Conservation (phyloP, 2,888 invertebrate species). For the Chesias legatella region DNA sequence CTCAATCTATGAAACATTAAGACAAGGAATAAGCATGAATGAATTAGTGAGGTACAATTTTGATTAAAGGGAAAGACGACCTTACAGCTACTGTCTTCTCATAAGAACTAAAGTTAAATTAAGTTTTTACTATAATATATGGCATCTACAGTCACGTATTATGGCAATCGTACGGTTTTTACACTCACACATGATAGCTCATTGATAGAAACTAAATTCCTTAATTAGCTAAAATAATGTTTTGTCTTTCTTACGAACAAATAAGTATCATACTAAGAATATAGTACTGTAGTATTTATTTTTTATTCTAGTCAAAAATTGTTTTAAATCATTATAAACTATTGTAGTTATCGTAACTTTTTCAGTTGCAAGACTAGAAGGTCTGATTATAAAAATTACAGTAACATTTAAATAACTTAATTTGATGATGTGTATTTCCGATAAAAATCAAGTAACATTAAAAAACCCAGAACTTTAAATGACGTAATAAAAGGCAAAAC, state of each 20-base stretch:
- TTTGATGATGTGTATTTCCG: neutral
- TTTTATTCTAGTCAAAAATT: too few relatives aligned
- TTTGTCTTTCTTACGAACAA: too few relatives aligned
- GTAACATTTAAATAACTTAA: slow-evolving; percentile 15
- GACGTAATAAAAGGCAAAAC: slow-evolving; percentile 13
- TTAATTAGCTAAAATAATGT: slow-evolving; percentile 1
- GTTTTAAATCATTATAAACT: too few relatives aligned
- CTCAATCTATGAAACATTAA: slow-evolving; percentile 36
- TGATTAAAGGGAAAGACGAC: slow-evolving; percentile 45
- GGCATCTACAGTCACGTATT: slow-evolving; percentile 70
- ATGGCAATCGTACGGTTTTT: slow-evolving; percentile 61
- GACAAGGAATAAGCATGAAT: slow-evolving; percentile 52
- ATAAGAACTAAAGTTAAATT: slow-evolving; percentile 49
- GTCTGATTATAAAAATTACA: slow-evolving; percentile 20
- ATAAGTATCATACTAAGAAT: too few relatives aligned
- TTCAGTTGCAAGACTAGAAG: slow-evolving; percentile 34
- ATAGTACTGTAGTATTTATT: too few relatives aligned
- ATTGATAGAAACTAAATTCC: slow-evolving; percentile 18
- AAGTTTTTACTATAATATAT: slow-evolving; percentile 48
- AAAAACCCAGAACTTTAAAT: slow-evolving; percentile 16
- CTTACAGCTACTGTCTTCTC: slow-evolving; percentile 49
- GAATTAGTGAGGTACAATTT: slow-evolving; percentile 60
- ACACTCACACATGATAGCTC: slow-evolving; percentile 27
- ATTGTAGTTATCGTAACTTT: too few relatives aligned
- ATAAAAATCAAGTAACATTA: slow-evolving; percentile 12